phyloP scores from a whole-genome alignment of 2,888 invertebrate genomes.

The Philereme vetulata region DNA sequence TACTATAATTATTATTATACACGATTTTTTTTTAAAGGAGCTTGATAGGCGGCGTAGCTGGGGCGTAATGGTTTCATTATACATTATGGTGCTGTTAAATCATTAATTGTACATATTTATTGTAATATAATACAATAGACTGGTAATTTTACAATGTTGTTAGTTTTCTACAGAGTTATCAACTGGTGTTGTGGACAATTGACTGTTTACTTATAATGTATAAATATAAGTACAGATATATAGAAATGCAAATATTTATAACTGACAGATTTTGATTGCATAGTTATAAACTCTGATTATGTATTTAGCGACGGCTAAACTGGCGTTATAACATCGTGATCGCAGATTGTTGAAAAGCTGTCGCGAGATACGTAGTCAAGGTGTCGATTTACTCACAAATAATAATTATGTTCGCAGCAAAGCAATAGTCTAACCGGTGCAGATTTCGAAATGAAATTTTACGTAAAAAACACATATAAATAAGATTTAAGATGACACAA shows the following conservation, averaged over 20 bases:
- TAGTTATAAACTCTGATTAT: conserved; percentile 2
- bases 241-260: conserved; percentile 7
- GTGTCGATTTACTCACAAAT: not conserved
- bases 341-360: no score
- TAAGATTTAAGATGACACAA: not conserved
- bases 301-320: no score
- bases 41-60: conserved; percentile 65
- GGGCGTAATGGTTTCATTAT: conserved; percentile 61
- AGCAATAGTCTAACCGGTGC: conserved; percentile 25
- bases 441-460: conserved; percentile 6
- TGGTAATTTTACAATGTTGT: conserved; percentile 81
- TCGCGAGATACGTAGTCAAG: no score
- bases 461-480: no score
- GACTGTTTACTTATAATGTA: conserved; percentile 35
- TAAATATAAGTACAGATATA: conserved; percentile 22
- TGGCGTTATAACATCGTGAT: no score
- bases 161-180: conserved; percentile 81
- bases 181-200: conserved; percentile 56
- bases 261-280: conserved; percentile 14
- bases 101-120: conserved; percentile 82
- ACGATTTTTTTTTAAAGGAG: conserved; percentile 53
- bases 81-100: conserved; percentile 78
- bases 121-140: conserved; percentile 82
- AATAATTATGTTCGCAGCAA: conserved; percentile 20
- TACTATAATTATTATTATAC: conserved; percentile 65